These are phyloP conservation scores for Choloepus hoffmanni DNA, from an alignment of 2,113 vertebrate genomes.

Conservation along the genomic window DNA sequence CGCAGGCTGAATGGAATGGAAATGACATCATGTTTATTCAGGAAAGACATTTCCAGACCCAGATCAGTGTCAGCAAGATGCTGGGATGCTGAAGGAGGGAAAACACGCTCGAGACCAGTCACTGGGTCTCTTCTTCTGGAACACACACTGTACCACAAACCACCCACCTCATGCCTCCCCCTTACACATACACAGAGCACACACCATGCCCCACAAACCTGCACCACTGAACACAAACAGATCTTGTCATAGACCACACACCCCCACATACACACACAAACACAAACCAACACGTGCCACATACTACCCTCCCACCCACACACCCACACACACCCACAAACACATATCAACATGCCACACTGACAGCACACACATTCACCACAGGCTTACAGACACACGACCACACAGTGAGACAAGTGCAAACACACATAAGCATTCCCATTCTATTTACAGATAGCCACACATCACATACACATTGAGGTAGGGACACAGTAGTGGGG, in stretches of 20 bases:
- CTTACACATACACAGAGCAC: not conserved
- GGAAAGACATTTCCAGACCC: conserved; percentile 92
- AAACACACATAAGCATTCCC: rapidly evolving
- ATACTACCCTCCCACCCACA: not conserved
- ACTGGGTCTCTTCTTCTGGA: conserved; percentile 91
- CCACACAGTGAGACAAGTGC: not conserved
- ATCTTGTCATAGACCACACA: not conserved
- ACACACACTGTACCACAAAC: conserved; percentile 80
- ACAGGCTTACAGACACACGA: not conserved
- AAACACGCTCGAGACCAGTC: conserved; percentile 89
- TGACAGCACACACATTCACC: not conserved
- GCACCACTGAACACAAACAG: not conserved
- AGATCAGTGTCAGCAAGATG: conserved; percentile 95
- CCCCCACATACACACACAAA: not conserved
- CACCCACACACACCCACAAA: not conserved
- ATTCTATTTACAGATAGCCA: not conserved
- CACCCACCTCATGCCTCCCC: conserved; percentile 67
- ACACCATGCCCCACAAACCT: conserved; percentile 75
- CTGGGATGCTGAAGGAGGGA: conserved; percentile 91
- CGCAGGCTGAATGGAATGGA: conserved; percentile 94
- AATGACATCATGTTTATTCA: conserved; percentile 99
- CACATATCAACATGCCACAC: not conserved
- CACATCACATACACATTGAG: not conserved
- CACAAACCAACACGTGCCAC: not conserved
- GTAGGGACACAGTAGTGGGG: not conserved